A percentile compares a stretch with the other conserved stretches of the same genome.
Evolutionary conservation across 2,797 vertebrate genomes (phyloP).

Genomic region (Capromys pilorides): DNA sequence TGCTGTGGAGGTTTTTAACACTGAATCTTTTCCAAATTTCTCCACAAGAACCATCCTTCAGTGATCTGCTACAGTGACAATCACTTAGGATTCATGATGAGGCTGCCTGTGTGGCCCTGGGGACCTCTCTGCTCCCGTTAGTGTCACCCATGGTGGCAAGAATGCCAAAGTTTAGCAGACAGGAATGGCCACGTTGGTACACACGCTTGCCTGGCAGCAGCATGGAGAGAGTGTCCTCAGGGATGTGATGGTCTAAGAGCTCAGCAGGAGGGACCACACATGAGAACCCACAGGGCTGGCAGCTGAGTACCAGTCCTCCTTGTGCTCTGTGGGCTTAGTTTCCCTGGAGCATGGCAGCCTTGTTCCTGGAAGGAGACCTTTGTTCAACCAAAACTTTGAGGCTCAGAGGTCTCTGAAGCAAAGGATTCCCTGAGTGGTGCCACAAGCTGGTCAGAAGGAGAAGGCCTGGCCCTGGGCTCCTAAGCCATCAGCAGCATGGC

Average conservation of each 20-base stretch:
- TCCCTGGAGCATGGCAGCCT: not conserved
- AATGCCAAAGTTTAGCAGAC: not conserved
- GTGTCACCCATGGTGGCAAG: not conserved
- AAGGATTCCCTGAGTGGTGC: not conserved
- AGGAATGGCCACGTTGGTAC: not conserved
- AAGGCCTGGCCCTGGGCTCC: no score
- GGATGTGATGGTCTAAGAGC: not conserved
- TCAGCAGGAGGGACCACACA: not conserved
- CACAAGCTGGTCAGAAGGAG: not conserved
- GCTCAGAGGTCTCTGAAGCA: not conserved
- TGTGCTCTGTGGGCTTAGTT: not conserved
- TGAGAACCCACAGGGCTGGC: not conserved
- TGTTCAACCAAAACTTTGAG: not conserved
- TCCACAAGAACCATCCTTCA: not conserved
- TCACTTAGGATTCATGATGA: not conserved
- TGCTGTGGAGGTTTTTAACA: not conserved
- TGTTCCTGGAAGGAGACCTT: not conserved
- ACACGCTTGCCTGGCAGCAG: not conserved
- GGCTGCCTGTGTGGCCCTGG: not conserved
- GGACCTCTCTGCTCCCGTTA: not conserved
- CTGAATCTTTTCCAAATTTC: not conserved
- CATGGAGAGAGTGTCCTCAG: not conserved
- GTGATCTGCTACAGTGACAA: not conserved
- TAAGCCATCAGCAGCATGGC: not conserved
- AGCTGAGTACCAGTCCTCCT: not conserved